Base-by-base conservation (phyloP, 2,888 invertebrate genomes). In the Metallyticus violacea region DNA sequence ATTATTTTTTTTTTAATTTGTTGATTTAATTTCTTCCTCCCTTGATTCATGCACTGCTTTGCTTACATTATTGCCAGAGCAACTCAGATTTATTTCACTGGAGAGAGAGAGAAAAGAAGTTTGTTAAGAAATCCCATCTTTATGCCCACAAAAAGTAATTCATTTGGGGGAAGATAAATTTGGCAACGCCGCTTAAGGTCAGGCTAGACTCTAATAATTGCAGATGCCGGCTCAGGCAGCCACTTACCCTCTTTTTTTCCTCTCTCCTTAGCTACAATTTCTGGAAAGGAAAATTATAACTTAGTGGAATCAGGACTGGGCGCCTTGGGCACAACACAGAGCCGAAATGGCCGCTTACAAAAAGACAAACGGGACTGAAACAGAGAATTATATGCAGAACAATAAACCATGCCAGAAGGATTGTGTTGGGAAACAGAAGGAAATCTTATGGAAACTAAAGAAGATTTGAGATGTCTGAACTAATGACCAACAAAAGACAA, bases 251-350 rank as follows among this genome's bases (percentile, higher is more conserved):
- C 81, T 81, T 81, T 81, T n/a, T 28, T 25, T 81, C 81, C 28
- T 81, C 81, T 28, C 81, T 26, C 79, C 79, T 85, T 29, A 78
- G 79, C 85, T 62, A 85, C 85, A 85, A 85, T 85, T 85, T 85
- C 85, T 62, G 80, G 85, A 85, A 85, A 85, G 76, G 85, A 79
- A 85, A 85, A 85, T 85, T 85, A 85, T 85, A 83, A 83, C 77
- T 76, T 77, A 77, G 83, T n/a, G 25, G 28, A 40, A 25, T 30
- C 30, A 26, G 30, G 28, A 77, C 77, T 77, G 83, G 83, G 40
- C 15, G 40, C 40, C 40, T 62, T 62, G 40, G 40, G 40, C 40
- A 22, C 40, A 62, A 62, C 40, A 15, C 40, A 62, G n/a, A n/a
- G 15, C 22, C 1, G 40, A 62, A 22, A 62, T 62, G 40, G 40